phyloP scores from a whole-genome alignment of 2,888 invertebrate species.

The Pheosia gnoma region DNA sequence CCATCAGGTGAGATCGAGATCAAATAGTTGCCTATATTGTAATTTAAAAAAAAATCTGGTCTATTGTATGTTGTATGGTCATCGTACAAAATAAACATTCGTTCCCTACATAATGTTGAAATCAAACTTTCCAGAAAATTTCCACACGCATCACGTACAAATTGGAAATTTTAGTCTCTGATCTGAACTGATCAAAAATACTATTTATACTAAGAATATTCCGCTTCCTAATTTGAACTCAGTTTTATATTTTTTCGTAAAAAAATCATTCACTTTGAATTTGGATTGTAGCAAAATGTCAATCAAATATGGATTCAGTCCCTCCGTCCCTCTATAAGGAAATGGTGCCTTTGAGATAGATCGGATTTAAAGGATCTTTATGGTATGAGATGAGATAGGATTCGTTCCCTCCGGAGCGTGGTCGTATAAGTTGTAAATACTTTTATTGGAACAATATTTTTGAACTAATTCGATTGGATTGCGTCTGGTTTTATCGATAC shows the following conservation, averaged over 20 bases:
- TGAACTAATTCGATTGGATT: neutral
- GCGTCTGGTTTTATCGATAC: neutral
- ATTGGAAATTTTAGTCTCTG: neutral
- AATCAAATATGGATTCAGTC: neutral
- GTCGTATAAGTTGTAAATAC: neutral
- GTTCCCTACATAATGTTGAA: neutral
- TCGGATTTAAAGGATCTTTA: neutral
- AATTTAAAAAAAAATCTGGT: too few relatives aligned
- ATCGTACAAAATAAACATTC: neutral
- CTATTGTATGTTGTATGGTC: too few relatives aligned
- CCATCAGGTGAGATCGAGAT: too few relatives aligned
- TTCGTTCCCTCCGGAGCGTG: neutral
- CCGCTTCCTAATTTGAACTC: neutral
- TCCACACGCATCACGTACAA: neutral
- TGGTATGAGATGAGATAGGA: neutral
- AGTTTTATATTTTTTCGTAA: neutral
- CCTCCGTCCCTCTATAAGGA: neutral
- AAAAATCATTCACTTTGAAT: neutral
- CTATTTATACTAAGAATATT: neutral
- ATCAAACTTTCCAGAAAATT: neutral
- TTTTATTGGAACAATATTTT: conserved; percentile 1
- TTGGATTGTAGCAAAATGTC: neutral
- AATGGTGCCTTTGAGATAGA: neutral
- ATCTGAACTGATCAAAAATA: neutral
- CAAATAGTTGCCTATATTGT: too few relatives aligned